phyloP scores from a whole-genome alignment of 2,888 invertebrate genomes.

The Acleris laterana region DNA sequence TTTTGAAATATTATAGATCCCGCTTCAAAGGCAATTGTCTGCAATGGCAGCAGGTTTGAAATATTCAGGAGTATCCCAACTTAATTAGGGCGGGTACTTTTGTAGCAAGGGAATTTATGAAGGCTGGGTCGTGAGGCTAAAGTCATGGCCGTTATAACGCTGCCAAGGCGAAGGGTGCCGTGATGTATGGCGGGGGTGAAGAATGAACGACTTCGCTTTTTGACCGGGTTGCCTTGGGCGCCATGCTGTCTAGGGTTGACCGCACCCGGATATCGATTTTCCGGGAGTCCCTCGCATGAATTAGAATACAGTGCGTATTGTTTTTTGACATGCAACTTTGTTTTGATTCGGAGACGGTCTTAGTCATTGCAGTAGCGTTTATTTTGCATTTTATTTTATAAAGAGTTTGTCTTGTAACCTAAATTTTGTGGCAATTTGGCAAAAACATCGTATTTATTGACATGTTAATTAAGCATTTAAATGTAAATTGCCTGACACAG shows the following conservation, averaged over 20 bases:
- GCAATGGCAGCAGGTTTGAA: conserved; percentile 53
- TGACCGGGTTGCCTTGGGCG: conserved; percentile 71
- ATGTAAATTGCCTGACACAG: conserved; percentile 35
- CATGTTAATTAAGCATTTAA: conserved; percentile 35
- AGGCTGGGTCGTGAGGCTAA: conserved; percentile 56
- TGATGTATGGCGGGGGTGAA: conserved; percentile 65
- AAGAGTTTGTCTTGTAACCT: conserved; percentile 28
- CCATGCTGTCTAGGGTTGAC: conserved; percentile 70
- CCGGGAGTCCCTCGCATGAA: conserved; percentile 46
- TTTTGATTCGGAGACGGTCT: conserved; percentile 36
- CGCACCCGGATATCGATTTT: conserved; percentile 59
- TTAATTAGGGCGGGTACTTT: conserved; percentile 70
- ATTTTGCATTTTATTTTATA: conserved; percentile 14
- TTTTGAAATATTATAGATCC: conserved; percentile 57
- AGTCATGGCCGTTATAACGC: conserved; percentile 62
- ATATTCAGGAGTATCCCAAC: conserved; percentile 68
- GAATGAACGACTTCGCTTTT: conserved; percentile 65
- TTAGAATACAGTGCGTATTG: conserved; percentile 44
- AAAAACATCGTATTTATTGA: conserved; percentile 32
- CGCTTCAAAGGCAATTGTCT: conserved; percentile 52
- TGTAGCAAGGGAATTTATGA: conserved; percentile 65
- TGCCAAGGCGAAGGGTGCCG: conserved; percentile 56
- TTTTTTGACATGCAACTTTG: conserved; percentile 43
- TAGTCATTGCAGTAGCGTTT: conserved; percentile 19
- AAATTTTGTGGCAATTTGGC: conserved; percentile 26